Conservation (phyloP, 2,888 invertebrate species). For the Ditylenchus weischeri region DNA sequence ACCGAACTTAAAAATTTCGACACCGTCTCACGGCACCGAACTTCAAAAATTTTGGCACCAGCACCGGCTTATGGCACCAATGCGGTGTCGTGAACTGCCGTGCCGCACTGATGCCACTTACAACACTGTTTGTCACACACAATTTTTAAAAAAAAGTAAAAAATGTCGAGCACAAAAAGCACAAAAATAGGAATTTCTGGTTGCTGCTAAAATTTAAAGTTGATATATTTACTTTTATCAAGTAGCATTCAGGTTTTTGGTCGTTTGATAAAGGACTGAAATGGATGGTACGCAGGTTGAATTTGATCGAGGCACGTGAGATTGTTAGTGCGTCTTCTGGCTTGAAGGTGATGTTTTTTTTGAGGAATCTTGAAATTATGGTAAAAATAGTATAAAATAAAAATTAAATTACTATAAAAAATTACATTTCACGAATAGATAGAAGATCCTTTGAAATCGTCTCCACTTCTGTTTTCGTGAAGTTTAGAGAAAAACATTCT, state of each 20-base stretch:
- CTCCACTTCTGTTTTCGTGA: constrained; percentile 47
- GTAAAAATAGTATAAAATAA: no score
- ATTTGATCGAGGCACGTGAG: constrained; percentile 48
- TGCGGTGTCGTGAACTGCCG: no score
- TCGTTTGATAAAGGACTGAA: constrained; percentile 43
- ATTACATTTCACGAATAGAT: constrained; percentile 33
- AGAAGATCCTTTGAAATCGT: constrained; percentile 37
- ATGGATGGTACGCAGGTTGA: constrained; percentile 49
- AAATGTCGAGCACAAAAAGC: no score
- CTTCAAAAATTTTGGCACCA: no score
- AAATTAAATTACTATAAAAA: no score
- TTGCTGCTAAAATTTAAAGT: neutral
- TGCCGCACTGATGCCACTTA: no score
- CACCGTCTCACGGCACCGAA: no score
- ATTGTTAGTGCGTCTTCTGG: constrained; percentile 55
- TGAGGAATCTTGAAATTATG: constrained; percentile 22
- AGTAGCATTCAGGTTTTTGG: constrained; percentile 56
- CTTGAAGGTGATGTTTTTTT: constrained; percentile 49
- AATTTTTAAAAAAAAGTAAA: no score
- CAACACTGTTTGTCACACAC: no score
- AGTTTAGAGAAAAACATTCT: constrained; percentile 50
- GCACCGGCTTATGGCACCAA: no score
- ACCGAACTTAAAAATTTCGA: no score
- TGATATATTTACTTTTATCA: constrained; percentile 40
- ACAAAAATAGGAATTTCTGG: no score